Evolutionary conservation across 2,888 invertebrate species (phyloP).

Genomic region (Ganaspis brasiliensis): DNA sequence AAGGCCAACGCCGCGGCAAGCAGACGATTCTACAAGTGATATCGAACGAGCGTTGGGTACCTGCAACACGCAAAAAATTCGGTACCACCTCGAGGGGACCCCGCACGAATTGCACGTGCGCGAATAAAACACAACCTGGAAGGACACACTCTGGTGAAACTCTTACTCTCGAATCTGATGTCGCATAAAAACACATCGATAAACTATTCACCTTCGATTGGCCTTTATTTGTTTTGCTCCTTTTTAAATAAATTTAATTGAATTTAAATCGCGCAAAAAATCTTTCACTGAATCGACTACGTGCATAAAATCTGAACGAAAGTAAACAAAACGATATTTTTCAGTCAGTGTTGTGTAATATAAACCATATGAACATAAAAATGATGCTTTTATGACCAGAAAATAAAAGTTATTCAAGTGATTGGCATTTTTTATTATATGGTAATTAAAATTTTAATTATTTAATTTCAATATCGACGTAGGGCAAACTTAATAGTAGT

Average conservation of each 20-base stretch:
- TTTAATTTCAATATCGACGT: too few species aligned
- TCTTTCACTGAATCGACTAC: not conserved
- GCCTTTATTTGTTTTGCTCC: not conserved
- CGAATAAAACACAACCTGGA: constrained; percentile 8
- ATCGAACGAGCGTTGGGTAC: constrained; percentile 47
- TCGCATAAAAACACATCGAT: constrained; percentile 10
- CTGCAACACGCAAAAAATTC: constrained; percentile 7
- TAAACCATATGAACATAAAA: too few species aligned
- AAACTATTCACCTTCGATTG: constrained; percentile 20
- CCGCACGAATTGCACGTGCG: constrained; percentile 25
- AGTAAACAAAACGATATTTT: too few species aligned
- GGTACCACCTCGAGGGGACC: constrained; percentile 14
- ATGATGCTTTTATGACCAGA: not conserved
- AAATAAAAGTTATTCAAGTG: too few species aligned
- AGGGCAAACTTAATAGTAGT: too few species aligned
- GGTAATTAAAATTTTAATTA: not conserved
- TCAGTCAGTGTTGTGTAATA: too few species aligned
- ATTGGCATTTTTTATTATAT: not conserved
- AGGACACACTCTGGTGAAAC: constrained; percentile 8
- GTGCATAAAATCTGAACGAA: too few species aligned
- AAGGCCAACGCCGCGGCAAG: constrained; percentile 57
- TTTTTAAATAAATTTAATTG: not conserved
- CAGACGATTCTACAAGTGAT: constrained; percentile 63
- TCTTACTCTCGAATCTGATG: constrained; percentile 20
- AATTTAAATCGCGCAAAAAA: not conserved